Percentiles rank a stretch among this genome's conserved stretches.
phyloP scores from a whole-genome alignment of 2,113 vertebrate genomes.

The Nothoprocta pentlandii region DNA sequence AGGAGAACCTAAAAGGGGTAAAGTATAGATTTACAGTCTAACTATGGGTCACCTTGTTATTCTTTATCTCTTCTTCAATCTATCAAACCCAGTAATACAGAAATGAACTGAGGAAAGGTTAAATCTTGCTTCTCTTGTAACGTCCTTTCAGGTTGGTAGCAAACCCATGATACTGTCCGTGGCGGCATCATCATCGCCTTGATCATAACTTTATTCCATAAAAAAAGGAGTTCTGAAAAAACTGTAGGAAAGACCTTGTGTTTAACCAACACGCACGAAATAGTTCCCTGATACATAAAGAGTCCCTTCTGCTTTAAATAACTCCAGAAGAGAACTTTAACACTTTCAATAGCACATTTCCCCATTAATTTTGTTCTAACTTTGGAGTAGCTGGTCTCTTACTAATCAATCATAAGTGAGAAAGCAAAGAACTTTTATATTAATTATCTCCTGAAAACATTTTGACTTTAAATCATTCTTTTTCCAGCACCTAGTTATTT shows the following conservation, averaged over 20 bases:
- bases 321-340: not conserved
- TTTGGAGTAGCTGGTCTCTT: not conserved
- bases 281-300: not conserved
- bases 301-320: not conserved
- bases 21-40: not conserved
- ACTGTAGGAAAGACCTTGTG: accelerated
- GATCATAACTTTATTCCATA: not conserved
- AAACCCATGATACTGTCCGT: not conserved
- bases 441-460: not conserved
- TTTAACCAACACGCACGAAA: not conserved
- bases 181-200: not conserved
- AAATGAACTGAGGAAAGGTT: not conserved
- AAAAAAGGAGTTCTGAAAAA: not conserved
- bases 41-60: not conserved
- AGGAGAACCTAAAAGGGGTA: not conserved
- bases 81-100: accelerated
- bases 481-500: not conserved
- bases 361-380: not conserved
- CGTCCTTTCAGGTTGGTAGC: not conserved
- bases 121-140: not conserved
- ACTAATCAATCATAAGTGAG: not conserved
- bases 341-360: not conserved
- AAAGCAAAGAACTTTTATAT: not conserved
- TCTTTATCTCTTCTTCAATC: not conserved
- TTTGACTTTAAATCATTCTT: not conserved